Base-by-base conservation (phyloP, 2,113 vertebrate genomes). In the Paramisgurnus dabryanus region DNA sequence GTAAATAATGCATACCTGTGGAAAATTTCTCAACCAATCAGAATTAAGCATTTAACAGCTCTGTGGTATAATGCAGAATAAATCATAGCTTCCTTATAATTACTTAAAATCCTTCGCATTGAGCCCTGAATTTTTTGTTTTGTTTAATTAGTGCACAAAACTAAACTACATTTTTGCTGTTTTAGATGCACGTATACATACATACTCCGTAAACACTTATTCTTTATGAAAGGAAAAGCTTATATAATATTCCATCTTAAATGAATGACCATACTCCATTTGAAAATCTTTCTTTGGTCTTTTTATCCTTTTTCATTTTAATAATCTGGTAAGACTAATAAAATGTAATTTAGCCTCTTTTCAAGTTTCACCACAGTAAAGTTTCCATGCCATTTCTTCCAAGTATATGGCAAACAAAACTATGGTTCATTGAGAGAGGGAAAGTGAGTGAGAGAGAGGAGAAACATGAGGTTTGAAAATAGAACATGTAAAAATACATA, bases 401-500 rank as follows among this genome's bases (percentile, higher is more conserved):
- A 87, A 89, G 87, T 85, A 76, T 76, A 88, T 83, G 85, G 86
- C 86, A 89, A 89, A 90, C 86, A 90, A 88, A 86, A 81, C 83
- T 75, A 80, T 85, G 87, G 86, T 85, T 85, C 81, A 88, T 73
- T 47, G 75, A 79, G 63, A 68, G 49, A 49, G 58, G 49, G 58
- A 73, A 53, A 34, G 53, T 7, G 69, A 82, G 77, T 66, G 66
- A 43, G 43, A 50, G 67, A 67, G 60, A 72, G 73, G 65, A 80
- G 80, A 86, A 82, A 79, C 76, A 43, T 63, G 82, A 78, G 68
- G 86, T 85, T 91, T 90, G 82, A 88, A 90, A 93, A 90, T 90
- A 91, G 87, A 88, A 81, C 69, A 83, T 86, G 85, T 85, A 91
- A 87, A 92, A 91, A 92, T 91, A 90, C 86, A 87, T 83, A 83